phyloP scores from a whole-genome alignment of 1,140 invertebrate genomes.

The Leptopilina clavipes region DNA sequence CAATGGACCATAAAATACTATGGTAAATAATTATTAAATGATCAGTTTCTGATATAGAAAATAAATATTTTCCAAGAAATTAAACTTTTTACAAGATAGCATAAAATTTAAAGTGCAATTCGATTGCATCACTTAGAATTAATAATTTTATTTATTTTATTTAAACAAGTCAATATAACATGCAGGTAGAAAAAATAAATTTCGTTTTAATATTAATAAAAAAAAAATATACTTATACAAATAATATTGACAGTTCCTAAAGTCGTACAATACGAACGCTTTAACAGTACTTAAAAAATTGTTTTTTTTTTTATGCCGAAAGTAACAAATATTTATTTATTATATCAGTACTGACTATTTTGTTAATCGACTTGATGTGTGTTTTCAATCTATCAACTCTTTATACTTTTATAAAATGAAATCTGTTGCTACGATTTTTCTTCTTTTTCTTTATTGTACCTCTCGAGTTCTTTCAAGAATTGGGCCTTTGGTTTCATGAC shows the following conservation, averaged over 20 bases:
- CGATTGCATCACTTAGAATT: neutral
- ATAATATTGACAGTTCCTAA: too few relatives aligned
- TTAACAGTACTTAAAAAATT: too few relatives aligned
- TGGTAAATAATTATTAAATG: neutral
- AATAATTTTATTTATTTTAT: neutral
- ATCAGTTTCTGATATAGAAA: slow-evolving; percentile 37
- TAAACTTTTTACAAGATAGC: neutral
- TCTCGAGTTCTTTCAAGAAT: slow-evolving; percentile 91
- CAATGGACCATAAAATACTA: neutral
- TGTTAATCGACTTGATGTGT: neutral
- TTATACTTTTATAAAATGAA: slow-evolving; percentile 38
- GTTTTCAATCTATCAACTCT: slow-evolving; percentile 18
- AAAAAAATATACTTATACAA: too few relatives aligned
- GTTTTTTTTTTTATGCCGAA: too few relatives aligned
- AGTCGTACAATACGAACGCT: too few relatives aligned
- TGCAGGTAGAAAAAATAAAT: neutral
- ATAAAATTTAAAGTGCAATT: slow-evolving; percentile 2
- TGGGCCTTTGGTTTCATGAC: slow-evolving; percentile 95
- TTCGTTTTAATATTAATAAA: neutral
- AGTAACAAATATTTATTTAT: too few relatives aligned
- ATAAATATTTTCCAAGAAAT: slow-evolving; percentile 36
- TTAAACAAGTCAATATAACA: neutral
- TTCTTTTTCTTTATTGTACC: slow-evolving; percentile 93
- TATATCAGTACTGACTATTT: too few relatives aligned
- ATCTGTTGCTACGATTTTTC: slow-evolving; percentile 84